Conservation (phyloP, 2,113 vertebrate species). For the Maccullochella peelii region DNA sequence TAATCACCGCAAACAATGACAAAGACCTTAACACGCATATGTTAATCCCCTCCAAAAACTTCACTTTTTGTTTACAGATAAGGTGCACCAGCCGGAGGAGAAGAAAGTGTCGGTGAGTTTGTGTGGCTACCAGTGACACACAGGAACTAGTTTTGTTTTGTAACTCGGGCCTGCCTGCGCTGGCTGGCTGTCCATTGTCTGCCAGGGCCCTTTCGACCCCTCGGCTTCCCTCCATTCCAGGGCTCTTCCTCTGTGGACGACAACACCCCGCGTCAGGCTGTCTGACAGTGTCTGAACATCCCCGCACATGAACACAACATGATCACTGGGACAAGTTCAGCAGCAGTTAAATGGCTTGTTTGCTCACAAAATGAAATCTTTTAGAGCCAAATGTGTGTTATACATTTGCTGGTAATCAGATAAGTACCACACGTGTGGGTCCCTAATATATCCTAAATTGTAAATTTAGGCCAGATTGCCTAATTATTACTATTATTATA, state of each 20-base stretch:
- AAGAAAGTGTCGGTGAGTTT: slow-evolving; percentile 57
- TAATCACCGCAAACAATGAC: slow-evolving; percentile 59
- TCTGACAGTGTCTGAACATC: slow-evolving; percentile 75
- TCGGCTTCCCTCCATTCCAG: slow-evolving; percentile 81
- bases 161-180: slow-evolving; percentile 49
- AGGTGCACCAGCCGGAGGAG: slow-evolving; percentile 27
- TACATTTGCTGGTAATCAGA: no score
- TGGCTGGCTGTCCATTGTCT: slow-evolving; percentile 74
- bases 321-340: neutral
- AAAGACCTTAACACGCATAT: neutral
- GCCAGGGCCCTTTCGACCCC: slow-evolving; percentile 71
- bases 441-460: neutral
- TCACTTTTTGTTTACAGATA: slow-evolving; percentile 45
- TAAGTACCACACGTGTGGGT: neutral
- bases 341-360: neutral
- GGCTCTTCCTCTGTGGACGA: slow-evolving; percentile 81
- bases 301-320: slow-evolving; percentile 18
- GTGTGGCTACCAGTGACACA: slow-evolving; percentile 48
- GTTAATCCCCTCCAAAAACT: neutral
- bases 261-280: slow-evolving; percentile 81
- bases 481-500: slow-evolving; percentile 12
- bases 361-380: neutral
- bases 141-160: slow-evolving; percentile 72
- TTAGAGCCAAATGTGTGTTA: neutral
- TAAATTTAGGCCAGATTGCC: neutral